A percentile compares a stretch with the other conserved stretches of the same genome.
Conservation (phyloP, 2,113 vertebrate species). For the Daboia siamensis region DNA sequence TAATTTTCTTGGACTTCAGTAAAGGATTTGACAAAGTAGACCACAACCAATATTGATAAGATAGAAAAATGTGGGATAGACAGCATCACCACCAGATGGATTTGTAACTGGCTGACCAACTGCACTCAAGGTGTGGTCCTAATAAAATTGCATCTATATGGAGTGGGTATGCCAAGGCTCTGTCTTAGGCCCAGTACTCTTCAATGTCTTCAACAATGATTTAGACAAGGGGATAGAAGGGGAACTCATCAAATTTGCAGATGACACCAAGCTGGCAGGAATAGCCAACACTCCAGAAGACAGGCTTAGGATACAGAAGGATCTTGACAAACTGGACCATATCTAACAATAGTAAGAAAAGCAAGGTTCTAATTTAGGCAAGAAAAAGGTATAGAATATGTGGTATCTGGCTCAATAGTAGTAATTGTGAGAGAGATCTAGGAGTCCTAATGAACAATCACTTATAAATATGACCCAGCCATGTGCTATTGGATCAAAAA, state of each 20-base stretch:
- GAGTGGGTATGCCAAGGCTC: background rate
- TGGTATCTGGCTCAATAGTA: too few species aligned
- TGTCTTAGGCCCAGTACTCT: background rate
- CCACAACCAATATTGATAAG: background rate
- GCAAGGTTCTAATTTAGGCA: too few species aligned
- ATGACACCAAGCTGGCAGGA: background rate
- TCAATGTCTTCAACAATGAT: background rate
- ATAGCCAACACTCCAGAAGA: background rate
- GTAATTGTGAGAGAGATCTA: too few species aligned
- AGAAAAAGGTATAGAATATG: too few species aligned
- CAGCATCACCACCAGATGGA: background rate
- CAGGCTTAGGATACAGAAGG: background rate
- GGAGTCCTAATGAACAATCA: too few species aligned
- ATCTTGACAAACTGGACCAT: too few species aligned
- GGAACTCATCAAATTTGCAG: background rate
- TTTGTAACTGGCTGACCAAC: background rate
- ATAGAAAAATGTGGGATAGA: background rate
- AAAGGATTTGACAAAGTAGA: background rate
- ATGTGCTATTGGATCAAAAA: too few species aligned
- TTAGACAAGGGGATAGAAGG: background rate
- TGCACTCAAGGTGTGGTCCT: background rate
- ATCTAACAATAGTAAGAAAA: too few species aligned
- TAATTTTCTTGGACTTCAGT: background rate
- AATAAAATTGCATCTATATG: background rate
- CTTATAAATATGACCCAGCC: too few species aligned